A percentile compares a stretch with the other conserved stretches of the same genome.
Evolutionary conservation across 2,888 invertebrate species (phyloP).

Genomic region (Alcis repandata): DNA sequence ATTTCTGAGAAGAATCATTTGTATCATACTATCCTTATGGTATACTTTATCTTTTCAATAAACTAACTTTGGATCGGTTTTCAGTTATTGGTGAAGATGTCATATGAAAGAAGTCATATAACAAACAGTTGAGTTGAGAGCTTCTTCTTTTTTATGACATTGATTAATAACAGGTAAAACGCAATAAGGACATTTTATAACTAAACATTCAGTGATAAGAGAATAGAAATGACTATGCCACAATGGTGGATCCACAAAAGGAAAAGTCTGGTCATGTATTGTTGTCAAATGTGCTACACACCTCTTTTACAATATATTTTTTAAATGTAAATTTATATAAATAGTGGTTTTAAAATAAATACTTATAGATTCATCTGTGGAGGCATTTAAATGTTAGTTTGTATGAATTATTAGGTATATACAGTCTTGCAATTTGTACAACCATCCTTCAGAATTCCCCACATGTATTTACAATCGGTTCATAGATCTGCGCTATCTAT

Average conservation of each 20-base stretch:
- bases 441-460: conserved; percentile 69
- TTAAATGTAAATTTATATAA: conserved; percentile 8
- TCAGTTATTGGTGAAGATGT: not conserved
- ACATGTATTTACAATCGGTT: conserved; percentile 72
- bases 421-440: conserved; percentile 84
- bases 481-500: conserved; percentile 72
- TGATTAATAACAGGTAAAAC: not conserved
- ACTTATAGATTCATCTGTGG: conserved; percentile 7
- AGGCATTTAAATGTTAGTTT: conserved; percentile 35
- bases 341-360: conserved; percentile 11
- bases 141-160: too few relatives aligned
- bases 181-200: not conserved
- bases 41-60: too few relatives aligned
- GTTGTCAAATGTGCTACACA: not conserved
- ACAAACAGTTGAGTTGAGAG: not conserved
- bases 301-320: not conserved
- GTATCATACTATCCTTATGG: too few relatives aligned
- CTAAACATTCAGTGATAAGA: not conserved
- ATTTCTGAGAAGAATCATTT: too few relatives aligned
- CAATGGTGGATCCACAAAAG: conserved; percentile 10
- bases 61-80: too few relatives aligned
- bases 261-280: not conserved
- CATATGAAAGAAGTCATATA: not conserved
- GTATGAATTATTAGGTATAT: conserved; percentile 45
- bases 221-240: conserved; percentile 8